Conservation (phyloP, 2,113 vertebrate genomes). For the Podarcis muralis region DNA sequence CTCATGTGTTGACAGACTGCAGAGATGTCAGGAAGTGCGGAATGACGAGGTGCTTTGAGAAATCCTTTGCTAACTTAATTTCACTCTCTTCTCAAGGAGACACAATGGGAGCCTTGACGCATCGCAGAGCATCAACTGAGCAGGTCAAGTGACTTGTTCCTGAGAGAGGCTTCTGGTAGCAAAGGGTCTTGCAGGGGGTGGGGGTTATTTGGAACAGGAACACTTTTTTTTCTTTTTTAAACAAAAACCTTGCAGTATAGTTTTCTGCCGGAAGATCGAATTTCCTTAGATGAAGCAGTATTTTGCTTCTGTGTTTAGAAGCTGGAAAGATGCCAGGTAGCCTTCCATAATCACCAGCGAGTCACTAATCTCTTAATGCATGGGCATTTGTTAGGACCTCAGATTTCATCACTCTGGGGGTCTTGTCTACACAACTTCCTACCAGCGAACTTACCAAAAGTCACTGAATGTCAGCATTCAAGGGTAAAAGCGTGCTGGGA, state of each 20-base stretch:
- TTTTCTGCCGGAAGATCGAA: background rate
- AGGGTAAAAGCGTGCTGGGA: conserved; percentile 6
- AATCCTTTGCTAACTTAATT: background rate
- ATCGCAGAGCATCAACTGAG: background rate
- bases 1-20: conserved; percentile 16
- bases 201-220: background rate
- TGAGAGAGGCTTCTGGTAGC: background rate
- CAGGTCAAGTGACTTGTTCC: conserved; percentile 13
- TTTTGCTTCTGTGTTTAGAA: background rate
- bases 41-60: conserved; percentile 14
- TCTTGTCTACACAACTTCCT: conserved; percentile 23
- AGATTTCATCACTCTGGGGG: conserved; percentile 27
- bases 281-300: conserved; percentile 8
- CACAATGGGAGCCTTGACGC: conserved; percentile 12
- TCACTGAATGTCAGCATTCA: conserved; percentile 11
- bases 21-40: background rate
- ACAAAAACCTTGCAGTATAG: conserved; percentile 3
- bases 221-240: background rate
- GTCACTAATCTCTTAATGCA: conserved; percentile 32
- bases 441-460: background rate
- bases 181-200: background rate
- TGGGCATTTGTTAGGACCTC: conserved; percentile 17
- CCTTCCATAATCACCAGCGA: conserved; percentile 28
- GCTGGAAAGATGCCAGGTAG: conserved; percentile 26
- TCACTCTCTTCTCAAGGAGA: background rate